phyloP scores from a whole-genome alignment of 1,140 invertebrate genomes.

The Macrocentrus cingulum region DNA sequence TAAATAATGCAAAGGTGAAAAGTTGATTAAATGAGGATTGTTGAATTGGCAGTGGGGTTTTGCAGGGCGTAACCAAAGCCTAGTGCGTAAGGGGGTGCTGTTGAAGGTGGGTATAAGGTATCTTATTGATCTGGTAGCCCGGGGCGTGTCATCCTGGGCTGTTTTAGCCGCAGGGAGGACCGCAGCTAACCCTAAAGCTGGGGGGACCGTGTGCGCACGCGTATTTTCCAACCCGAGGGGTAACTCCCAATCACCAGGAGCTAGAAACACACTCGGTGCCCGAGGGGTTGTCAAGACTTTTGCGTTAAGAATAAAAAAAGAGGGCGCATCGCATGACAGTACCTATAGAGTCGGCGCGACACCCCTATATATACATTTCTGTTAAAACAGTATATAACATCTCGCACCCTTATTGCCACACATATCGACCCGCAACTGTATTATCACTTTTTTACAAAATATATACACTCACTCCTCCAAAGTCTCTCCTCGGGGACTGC shows the following conservation, averaged over 20 bases:
- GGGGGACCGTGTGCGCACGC: constrained; percentile 49
- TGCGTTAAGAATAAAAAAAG: constrained; percentile 24
- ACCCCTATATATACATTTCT: background rate
- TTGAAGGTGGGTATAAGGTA: constrained; percentile 51
- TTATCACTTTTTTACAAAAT: too few relatives aligned
- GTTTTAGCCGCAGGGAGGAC: constrained; percentile 60
- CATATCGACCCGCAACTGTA: too few relatives aligned
- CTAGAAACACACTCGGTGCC: constrained; percentile 51
- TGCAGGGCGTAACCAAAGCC: constrained; percentile 50
- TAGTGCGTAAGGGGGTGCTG: constrained; percentile 27
- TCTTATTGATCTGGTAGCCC: constrained; percentile 61
- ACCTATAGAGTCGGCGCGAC: constrained; percentile 10
- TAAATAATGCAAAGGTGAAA: too few relatives aligned
- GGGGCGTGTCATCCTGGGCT: constrained; percentile 60
- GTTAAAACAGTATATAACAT: background rate
- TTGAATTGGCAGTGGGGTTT: constrained; percentile 12
- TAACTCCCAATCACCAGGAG: constrained; percentile 60
- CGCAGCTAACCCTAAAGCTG: constrained; percentile 58
- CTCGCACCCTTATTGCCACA: background rate
- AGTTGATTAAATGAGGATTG: background rate
- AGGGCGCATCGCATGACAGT: background rate
- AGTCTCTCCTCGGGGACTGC: constrained; percentile 8
- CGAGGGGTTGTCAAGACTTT: constrained; percentile 45
- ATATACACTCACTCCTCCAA: too few relatives aligned
- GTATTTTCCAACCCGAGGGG: constrained; percentile 47